phyloP scores from a whole-genome alignment of 2,888 invertebrate species.

The Schizaphis graminum region DNA sequence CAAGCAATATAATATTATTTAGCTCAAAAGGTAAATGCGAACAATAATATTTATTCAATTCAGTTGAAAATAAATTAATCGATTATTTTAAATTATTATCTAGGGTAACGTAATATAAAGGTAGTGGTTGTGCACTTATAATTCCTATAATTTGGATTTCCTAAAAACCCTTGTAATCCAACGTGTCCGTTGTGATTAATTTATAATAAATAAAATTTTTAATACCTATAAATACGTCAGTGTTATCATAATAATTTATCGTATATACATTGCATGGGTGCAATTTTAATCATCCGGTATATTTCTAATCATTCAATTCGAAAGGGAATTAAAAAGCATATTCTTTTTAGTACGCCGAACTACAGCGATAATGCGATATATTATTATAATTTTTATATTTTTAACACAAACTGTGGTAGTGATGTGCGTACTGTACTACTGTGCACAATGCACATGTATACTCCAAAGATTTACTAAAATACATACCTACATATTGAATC shows the following conservation, averaged over 20 bases:
- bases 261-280: no score
- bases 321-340: background rate
- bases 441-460: no score
- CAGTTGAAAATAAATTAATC: background rate
- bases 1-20: background rate
- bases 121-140: no score
- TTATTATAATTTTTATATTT: background rate
- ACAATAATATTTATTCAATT: background rate
- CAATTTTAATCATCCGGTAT: no score
- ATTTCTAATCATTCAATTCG: background rate
- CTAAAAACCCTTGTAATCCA: no score
- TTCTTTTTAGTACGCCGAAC: background rate
- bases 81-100: background rate
- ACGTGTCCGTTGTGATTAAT: no score
- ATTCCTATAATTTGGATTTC: background rate
- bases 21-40: background rate
- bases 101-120: background rate
- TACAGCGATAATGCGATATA: background rate
- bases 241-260: no score
- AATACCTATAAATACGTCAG: no score
- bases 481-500: no score
- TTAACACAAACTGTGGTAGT: background rate
- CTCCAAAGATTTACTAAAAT: no score
- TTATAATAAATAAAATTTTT: no score
- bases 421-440: background rate